Evolutionary conservation across 2,888 invertebrate species (phyloP).

Genomic region (Tetragonisca angustula): DNA sequence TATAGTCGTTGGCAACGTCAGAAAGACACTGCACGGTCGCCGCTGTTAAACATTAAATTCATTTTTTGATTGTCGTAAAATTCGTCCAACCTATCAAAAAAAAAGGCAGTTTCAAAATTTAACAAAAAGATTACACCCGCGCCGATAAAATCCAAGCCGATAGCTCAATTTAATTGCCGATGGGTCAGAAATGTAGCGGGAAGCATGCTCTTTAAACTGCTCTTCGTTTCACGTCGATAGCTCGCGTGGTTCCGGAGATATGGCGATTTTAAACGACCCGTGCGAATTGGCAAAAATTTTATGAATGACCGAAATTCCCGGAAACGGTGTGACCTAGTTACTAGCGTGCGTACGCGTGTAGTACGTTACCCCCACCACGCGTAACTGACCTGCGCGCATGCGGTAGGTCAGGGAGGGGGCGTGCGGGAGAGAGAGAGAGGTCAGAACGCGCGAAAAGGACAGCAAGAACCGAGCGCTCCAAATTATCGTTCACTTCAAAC

Average conservation of each 20-base stretch:
- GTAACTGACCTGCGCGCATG: too few species aligned
- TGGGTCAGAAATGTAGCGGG: background rate
- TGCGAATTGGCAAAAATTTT: background rate
- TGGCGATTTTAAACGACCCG: background rate
- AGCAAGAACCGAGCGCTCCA: background rate
- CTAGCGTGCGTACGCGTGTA: slow-evolving; percentile 3
- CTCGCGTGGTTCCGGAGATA: background rate
- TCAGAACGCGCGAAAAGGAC: background rate
- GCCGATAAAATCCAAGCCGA: too few species aligned
- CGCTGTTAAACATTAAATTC: background rate
- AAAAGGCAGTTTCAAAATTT: background rate
- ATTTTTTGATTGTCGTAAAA: background rate
- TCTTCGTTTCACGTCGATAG: background rate
- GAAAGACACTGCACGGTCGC: background rate
- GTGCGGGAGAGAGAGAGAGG: background rate
- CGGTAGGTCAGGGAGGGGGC: too few species aligned
- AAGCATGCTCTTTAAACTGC: background rate
- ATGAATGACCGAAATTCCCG: background rate
- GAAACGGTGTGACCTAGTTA: background rate
- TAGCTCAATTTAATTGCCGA: background rate
- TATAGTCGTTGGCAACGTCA: background rate
- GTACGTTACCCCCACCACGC: background rate
- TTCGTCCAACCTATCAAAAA: background rate
- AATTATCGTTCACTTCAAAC: background rate
- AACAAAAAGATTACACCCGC: background rate